phyloP scores from a whole-genome alignment of 2,113 vertebrate genomes.

The Perca fluviatilis region DNA sequence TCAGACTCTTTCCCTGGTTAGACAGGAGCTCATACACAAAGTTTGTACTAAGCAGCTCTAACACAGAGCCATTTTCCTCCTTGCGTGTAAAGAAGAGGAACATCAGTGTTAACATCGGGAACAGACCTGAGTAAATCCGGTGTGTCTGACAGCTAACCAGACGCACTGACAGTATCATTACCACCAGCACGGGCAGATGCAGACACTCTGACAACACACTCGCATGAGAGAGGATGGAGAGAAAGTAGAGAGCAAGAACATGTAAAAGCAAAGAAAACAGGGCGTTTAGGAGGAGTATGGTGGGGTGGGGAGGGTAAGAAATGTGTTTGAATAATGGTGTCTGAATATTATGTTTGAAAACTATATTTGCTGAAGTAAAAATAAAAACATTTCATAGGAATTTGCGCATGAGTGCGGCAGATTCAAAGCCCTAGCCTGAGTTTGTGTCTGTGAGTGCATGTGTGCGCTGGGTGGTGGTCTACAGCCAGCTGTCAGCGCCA shows the following conservation, averaged over 20 bases:
- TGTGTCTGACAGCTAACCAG: conserved; percentile 77
- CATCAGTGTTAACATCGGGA: conserved; percentile 78
- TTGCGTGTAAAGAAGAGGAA: conserved; percentile 72
- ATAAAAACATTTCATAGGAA: conserved; percentile 59
- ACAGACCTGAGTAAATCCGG: conserved; percentile 67
- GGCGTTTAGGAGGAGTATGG: conserved; percentile 6
- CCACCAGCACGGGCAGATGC: conserved; percentile 63
- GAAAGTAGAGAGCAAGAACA: conserved; percentile 37
- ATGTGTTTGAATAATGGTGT: conserved; percentile 50
- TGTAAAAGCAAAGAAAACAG: conserved; percentile 40
- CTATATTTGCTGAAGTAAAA: conserved; percentile 28
- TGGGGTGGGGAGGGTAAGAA: conserved; percentile 22
- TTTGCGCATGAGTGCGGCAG: conserved; percentile 1
- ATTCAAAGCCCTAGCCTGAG: conserved; percentile 49
- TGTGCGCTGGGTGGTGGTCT: conserved; percentile 70
- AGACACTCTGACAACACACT: conserved; percentile 74
- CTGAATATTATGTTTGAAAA: conserved; percentile 60
- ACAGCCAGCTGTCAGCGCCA: conserved; percentile 83
- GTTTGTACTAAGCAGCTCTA: conserved; percentile 68
- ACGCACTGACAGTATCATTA: conserved; percentile 80
- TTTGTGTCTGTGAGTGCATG: conserved; percentile 58
- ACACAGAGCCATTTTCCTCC: conserved; percentile 65
- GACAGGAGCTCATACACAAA: conserved; percentile 49
- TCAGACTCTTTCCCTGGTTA: conserved; percentile 43
- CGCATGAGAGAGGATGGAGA: conserved; percentile 67